Conservation (phyloP, 1,140 invertebrate genomes). For the Gryon sp. region DNA sequence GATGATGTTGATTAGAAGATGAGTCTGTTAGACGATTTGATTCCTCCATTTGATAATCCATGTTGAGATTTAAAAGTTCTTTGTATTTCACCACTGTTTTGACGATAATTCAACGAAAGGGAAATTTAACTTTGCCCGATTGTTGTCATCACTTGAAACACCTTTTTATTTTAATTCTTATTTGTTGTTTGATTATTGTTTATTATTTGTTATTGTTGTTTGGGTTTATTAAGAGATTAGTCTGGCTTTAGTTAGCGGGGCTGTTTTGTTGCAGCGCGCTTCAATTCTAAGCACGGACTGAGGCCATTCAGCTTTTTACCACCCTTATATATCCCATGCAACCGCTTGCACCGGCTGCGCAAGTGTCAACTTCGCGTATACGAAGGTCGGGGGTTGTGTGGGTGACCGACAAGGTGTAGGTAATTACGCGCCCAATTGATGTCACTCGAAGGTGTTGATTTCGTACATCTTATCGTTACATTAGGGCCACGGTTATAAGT, state of each 20-base stretch:
- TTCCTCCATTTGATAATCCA: constrained; percentile 70
- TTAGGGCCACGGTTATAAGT: no score
- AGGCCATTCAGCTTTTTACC: constrained; percentile 45
- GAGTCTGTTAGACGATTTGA: constrained; percentile 62
- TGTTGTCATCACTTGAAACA: no score
- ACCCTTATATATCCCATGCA: constrained; percentile 64
- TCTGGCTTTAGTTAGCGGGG: neutral
- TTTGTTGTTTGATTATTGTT: neutral
- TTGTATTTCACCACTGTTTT: no score
- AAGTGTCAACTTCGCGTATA: constrained; percentile 58
- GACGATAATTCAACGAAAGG: no score
- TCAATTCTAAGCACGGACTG: constrained; percentile 59
- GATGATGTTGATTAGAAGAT: constrained; percentile 37
- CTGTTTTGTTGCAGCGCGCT: constrained; percentile 4
- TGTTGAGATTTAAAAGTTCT: no score
- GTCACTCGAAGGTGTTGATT: no score
- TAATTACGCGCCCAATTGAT: constrained; percentile 25
- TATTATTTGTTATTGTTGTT: neutral
- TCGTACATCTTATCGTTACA: no score
- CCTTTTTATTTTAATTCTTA: constrained; percentile 7
- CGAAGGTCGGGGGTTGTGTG: constrained; percentile 45
- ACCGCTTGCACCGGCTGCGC: constrained; percentile 55
- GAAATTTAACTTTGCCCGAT: no score
- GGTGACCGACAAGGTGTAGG: constrained; percentile 1
- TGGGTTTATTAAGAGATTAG: neutral